phyloP scores from a whole-genome alignment of 53 echinoderm and acorn worm species.

The Antedon mediterranea region DNA sequence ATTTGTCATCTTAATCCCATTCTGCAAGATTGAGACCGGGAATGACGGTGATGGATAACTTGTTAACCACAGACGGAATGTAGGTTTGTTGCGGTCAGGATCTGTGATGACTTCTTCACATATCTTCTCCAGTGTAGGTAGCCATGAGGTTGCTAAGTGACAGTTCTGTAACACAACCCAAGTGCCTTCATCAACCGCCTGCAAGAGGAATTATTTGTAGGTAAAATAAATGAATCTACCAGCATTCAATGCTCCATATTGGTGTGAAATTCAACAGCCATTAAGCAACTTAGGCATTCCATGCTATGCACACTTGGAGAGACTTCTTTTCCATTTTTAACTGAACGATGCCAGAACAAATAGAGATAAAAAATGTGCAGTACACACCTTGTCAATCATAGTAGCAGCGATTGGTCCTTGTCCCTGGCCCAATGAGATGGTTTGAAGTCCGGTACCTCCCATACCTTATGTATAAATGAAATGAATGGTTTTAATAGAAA shows the following conservation, averaged over 20 bases:
- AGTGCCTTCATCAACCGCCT: conserved; percentile 76
- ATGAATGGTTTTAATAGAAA: background rate
- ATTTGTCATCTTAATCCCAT: conserved; percentile 94
- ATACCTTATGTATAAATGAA: conserved; percentile 40
- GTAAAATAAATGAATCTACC: no score
- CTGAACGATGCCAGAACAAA: no score
- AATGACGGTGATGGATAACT: conserved; percentile 80
- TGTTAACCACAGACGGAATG: conserved; percentile 83
- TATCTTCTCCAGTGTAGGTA: conserved; percentile 80
- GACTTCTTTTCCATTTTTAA: no score
- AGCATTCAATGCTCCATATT: no score
- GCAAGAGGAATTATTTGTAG: conserved; percentile 5
- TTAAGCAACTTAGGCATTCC: no score
- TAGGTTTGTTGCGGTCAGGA: conserved; percentile 40
- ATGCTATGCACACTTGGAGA: no score
- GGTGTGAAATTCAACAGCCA: no score
- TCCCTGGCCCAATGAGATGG: conserved; percentile 82
- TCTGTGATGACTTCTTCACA: conserved; percentile 82
- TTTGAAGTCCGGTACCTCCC: conserved; percentile 72
- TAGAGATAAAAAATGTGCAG: background rate
- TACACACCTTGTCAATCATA: conserved; percentile 71
- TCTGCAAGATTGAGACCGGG: conserved; percentile 82
- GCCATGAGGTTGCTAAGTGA: conserved; percentile 79
- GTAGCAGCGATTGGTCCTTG: conserved; percentile 83
- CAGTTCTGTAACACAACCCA: conserved; percentile 97